These are phyloP conservation scores for Synanthedon tipuliformis DNA, from an alignment of 2,888 invertebrate species.

Conservation along the genomic window DNA sequence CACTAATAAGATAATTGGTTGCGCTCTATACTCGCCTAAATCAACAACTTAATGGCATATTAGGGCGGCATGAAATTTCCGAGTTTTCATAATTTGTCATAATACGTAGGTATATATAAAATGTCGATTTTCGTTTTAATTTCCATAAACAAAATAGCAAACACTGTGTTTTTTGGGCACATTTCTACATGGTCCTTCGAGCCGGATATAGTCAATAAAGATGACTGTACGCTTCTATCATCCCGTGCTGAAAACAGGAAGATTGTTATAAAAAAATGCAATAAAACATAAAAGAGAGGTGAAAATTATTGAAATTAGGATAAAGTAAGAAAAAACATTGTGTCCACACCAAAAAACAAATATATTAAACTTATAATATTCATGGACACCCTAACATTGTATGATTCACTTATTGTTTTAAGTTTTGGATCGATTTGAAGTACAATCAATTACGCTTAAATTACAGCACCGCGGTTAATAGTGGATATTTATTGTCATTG, in stretches of 20 bases:
- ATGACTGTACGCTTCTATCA: no score
- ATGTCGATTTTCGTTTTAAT: no score
- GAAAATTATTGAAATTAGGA: neutral
- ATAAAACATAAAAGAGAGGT: no score
- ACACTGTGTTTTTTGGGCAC: no score
- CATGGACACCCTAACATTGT: conserved; percentile 5
- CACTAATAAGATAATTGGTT: conserved; percentile 68
- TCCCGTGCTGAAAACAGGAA: no score
- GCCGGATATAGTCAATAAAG: no score
- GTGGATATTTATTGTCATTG: conserved; percentile 59
- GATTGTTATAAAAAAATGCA: no score
- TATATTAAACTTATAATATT: neutral
- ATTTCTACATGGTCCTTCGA: no score
- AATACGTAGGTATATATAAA: no score
- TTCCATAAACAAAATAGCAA: no score
- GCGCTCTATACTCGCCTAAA: conserved; percentile 60
- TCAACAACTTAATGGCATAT: conserved; percentile 64
- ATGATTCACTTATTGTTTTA: conserved; percentile 60
- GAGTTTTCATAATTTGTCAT: neutral
- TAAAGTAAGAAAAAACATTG: neutral
- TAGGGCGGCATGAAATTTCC: neutral
- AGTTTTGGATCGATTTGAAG: conserved; percentile 54
- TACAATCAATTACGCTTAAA: conserved; percentile 62
- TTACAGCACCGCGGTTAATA: conserved; percentile 54
- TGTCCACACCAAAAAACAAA: neutral